Percentiles rank a stretch among this genome's conserved stretches.
Evolutionary conservation across 1,140 invertebrate genomes (phyloP).

Genomic region (Chrysoperla carnea): DNA sequence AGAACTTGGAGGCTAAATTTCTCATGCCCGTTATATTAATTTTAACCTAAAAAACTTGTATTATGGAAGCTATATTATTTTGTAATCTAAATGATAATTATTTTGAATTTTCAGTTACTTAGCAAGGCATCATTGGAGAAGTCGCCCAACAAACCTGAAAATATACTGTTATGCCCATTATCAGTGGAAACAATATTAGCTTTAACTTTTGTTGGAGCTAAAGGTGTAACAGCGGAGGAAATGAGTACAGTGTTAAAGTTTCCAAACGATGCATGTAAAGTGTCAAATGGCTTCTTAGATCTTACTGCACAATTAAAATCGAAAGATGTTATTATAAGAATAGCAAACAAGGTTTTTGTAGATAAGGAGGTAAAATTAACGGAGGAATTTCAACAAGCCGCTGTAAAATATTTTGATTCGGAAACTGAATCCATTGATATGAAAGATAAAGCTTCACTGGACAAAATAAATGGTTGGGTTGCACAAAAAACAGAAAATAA

Average conservation of each 20-base stretch:
- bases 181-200: slow-evolving; percentile 25
- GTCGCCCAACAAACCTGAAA: slow-evolving; percentile 8
- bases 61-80: too few species aligned
- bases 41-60: too few species aligned
- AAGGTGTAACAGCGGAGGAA: slow-evolving; percentile 31
- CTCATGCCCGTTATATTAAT: too few species aligned
- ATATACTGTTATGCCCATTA: slow-evolving; percentile 26
- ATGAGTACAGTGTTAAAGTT: slow-evolving; percentile 19
- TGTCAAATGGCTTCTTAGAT: slow-evolving; percentile 19
- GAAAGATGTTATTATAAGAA: slow-evolving; percentile 28
- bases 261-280: slow-evolving; percentile 4
- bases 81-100: too few species aligned
- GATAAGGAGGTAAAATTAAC: slow-evolving; percentile 28
- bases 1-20: too few species aligned
- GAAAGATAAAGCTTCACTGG: slow-evolving; percentile 18
- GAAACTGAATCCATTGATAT: slow-evolving; percentile 36
- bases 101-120: too few species aligned
- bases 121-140: too few species aligned
- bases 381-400: slow-evolving; percentile 23
- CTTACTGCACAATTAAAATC: slow-evolving; percentile 17
- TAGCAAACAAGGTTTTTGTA: slow-evolving; percentile 45
- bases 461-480: slow-evolving; percentile 52
- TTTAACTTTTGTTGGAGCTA: slow-evolving; percentile 30
- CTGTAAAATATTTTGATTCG: slow-evolving; percentile 30
- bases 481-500: slow-evolving; percentile 49